Percentiles rank a stretch among this genome's conserved stretches.
Evolutionary conservation across 2,113 vertebrate species (phyloP).

Genomic region (Salvelinus fontinalis): DNA sequence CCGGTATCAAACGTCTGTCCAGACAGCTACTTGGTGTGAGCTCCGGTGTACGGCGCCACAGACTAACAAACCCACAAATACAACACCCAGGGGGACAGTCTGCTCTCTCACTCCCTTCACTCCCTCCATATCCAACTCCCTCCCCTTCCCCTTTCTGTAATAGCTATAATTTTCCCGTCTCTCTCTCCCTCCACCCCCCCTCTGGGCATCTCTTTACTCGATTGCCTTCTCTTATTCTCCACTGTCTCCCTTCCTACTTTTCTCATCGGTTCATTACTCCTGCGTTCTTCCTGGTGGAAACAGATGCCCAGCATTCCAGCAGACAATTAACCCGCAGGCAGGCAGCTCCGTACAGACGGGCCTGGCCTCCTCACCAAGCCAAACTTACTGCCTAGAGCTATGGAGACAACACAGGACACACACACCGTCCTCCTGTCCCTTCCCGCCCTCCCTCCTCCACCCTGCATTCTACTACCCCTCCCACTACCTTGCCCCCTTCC

Average conservation of each 20-base stretch:
- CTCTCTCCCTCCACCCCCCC: neutral
- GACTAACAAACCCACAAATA: neutral
- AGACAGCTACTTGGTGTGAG: neutral
- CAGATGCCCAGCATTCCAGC: conserved; percentile 7
- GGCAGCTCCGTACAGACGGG: neutral
- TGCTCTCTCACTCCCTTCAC: no score
- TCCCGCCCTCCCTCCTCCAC: no score
- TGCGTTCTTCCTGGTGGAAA: neutral
- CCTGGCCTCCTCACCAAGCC: neutral
- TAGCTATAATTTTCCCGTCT: no score
- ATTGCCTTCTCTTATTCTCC: neutral
- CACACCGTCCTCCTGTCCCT: neutral
- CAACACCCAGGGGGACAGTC: no score
- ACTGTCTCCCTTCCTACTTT: neutral
- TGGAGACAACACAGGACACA: neutral
- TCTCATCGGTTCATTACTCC: neutral
- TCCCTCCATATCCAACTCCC: no score
- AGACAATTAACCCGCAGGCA: conserved; percentile 5
- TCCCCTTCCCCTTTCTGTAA: neutral
- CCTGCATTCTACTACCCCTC: no score
- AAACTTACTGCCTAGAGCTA: neutral
- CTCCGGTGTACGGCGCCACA: neutral
- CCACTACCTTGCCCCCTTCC: neutral
- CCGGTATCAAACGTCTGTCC: neutral
- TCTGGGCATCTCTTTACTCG: neutral